These are phyloP conservation scores for Montifringilla adamsi DNA, from an alignment of 2,113 vertebrate species.

Conservation along the genomic window DNA sequence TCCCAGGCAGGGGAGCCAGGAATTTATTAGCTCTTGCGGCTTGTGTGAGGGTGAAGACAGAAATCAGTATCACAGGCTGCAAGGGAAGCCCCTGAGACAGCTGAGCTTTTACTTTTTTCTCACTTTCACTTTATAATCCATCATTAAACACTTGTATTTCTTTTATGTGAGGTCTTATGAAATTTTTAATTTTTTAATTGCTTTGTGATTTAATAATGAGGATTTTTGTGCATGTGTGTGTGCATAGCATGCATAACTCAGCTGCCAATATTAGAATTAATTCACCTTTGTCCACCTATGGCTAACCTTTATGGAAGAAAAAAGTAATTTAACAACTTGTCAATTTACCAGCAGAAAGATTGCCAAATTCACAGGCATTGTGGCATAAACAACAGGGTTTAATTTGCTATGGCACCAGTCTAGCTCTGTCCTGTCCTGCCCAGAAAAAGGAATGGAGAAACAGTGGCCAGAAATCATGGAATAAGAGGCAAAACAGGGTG, in stretches of 20 bases:
- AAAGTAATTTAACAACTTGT: background rate
- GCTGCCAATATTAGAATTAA: slow-evolving; percentile 49
- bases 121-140: slow-evolving; percentile 75
- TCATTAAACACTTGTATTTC: slow-evolving; percentile 84
- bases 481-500: background rate
- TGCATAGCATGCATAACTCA: slow-evolving; percentile 47
- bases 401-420: background rate
- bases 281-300: slow-evolving; percentile 28
- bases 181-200: slow-evolving; percentile 86
- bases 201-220: slow-evolving; percentile 81
- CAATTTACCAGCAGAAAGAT: background rate
- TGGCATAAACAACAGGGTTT: background rate
- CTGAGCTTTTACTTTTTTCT: slow-evolving; percentile 63
- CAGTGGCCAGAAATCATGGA: background rate
- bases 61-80: slow-evolving; percentile 75
- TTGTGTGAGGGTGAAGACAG: slow-evolving; percentile 77
- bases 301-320: background rate
- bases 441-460: background rate
- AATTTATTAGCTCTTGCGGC: slow-evolving; percentile 90
- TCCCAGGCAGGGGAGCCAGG: slow-evolving; percentile 86
- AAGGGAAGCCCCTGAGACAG: slow-evolving; percentile 79
- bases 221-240: slow-evolving; percentile 54
- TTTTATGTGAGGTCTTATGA: slow-evolving; percentile 80
- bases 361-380: background rate
- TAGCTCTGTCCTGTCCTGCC: background rate